Conservation (phyloP, 2,113 vertebrate genomes). For the Laticauda colubrina region DNA sequence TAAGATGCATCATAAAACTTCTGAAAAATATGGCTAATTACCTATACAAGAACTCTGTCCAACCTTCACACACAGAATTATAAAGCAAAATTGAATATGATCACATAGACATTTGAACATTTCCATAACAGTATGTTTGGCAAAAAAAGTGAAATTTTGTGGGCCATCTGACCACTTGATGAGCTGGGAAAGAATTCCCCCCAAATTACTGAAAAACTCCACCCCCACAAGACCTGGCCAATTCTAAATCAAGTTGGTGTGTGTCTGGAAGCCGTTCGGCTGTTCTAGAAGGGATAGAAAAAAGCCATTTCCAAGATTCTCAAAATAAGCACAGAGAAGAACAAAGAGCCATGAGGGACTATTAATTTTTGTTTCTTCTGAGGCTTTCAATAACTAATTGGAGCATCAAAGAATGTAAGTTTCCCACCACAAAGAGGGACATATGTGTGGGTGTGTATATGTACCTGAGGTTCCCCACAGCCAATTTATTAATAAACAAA, state of each 20-base stretch:
- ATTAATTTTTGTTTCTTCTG: neutral
- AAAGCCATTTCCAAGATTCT: neutral
- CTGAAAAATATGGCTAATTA: neutral
- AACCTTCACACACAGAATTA: neutral
- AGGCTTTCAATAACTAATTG: neutral
- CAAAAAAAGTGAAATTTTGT: neutral
- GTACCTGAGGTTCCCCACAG: neutral
- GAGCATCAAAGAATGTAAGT: neutral
- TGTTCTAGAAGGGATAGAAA: neutral
- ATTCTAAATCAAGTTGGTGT: neutral
- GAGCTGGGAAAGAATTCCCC: neutral
- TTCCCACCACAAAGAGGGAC: neutral
- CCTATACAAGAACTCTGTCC: neutral
- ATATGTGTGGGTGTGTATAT: too few relatives aligned
- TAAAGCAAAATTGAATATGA: neutral
- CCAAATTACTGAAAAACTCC: neutral
- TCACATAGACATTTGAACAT: neutral
- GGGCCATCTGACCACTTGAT: neutral
- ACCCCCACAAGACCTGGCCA: neutral
- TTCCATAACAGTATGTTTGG: neutral
- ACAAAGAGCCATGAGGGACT: neutral
- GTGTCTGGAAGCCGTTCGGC: neutral
- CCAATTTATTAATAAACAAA: neutral
- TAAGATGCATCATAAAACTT: neutral
- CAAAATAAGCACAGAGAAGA: neutral